Conservation (phyloP, 1,140 invertebrate species). For the Paralvinella palmiformis region DNA sequence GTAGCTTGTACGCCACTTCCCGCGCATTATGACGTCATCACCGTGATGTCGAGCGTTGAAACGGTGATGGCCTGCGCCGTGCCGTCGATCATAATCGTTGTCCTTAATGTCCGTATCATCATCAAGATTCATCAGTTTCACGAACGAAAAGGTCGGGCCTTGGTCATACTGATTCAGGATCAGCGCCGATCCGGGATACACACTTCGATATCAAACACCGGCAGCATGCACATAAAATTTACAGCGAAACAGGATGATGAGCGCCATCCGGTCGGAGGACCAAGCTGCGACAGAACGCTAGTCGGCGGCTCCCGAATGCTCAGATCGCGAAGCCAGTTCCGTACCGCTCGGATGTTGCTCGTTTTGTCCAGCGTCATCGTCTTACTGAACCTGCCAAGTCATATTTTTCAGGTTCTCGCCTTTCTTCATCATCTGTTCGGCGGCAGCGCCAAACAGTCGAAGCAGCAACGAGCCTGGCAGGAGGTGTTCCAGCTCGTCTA, state of each 20-base stretch:
- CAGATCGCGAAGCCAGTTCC: not conserved
- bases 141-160: not conserved
- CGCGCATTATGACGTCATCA: constrained; percentile 6
- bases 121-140: constrained; percentile 4
- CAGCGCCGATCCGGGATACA: not conserved
- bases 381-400: constrained; percentile 3
- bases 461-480: not conserved
- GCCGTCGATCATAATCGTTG: constrained; percentile 59
- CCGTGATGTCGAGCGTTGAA: constrained; percentile 11
- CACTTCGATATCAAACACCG: constrained; percentile 6
- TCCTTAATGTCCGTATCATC: constrained; percentile 65
- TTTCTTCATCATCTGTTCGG: not conserved
- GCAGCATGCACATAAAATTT: constrained; percentile 10
- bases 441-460: not conserved
- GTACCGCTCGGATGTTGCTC: constrained; percentile 10
- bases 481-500: not conserved
- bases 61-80: constrained; percentile 12
- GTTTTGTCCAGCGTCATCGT: not conserved
- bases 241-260: not conserved
- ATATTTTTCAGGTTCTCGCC: not conserved
- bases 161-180: not conserved
- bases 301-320: not conserved
- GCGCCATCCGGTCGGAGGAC: not conserved
- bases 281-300: not conserved
- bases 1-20: not conserved